phyloP scores from a whole-genome alignment of 2,113 vertebrate species.

The Phylloscopus whistleri region DNA sequence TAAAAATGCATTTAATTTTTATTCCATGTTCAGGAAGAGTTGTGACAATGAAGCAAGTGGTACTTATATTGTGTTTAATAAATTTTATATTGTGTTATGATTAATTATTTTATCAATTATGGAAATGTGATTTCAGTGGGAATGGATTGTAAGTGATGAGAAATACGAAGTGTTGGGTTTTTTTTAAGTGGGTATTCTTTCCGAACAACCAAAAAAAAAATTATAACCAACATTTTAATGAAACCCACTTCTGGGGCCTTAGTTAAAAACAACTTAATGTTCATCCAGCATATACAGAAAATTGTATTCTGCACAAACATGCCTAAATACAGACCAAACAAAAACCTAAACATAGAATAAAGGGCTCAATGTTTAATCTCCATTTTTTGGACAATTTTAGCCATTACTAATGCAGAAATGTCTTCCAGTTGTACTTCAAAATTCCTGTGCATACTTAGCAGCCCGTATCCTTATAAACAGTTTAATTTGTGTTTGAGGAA shows the following conservation, averaged over 20 bases:
- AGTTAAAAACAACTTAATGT: not conserved
- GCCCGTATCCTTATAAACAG: not conserved
- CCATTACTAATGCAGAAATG: not conserved
- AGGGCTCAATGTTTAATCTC: not conserved
- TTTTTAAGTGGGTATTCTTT: not conserved
- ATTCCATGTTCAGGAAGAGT: not conserved
- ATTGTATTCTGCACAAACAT: not conserved
- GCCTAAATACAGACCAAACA: not conserved
- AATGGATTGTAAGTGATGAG: not conserved
- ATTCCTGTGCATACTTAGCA: not conserved
- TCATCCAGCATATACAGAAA: not conserved
- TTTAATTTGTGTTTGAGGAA: not conserved
- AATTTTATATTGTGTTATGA: not conserved
- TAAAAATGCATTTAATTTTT: not conserved
- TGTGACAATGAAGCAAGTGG: not conserved
- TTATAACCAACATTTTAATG: not conserved
- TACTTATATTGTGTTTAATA: not conserved
- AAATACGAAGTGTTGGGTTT: not conserved
- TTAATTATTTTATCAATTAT: not conserved
- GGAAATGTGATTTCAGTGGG: not conserved
- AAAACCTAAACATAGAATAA: not conserved
- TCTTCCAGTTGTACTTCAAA: not conserved
- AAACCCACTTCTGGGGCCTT: not conserved
- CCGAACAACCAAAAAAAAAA: not conserved
- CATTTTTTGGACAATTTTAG: not conserved